phyloP scores from a whole-genome alignment of 2,888 invertebrate species.

The Bombylius major region DNA sequence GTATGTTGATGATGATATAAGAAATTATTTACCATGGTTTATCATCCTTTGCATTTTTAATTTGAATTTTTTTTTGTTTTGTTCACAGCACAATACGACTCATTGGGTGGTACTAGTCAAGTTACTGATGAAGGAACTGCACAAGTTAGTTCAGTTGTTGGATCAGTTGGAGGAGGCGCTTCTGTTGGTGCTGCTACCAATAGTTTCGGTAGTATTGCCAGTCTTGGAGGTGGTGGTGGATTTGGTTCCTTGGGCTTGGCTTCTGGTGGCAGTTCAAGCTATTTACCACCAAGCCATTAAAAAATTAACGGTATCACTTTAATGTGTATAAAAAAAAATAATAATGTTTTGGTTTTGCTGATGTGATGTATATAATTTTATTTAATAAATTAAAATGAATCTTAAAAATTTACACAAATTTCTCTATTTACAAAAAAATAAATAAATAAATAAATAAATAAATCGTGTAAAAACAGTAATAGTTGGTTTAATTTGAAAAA shows the following conservation, averaged over 20 bases:
- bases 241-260: background rate
- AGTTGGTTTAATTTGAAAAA: no score
- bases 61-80: background rate
- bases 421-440: no score
- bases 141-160: slow-evolving; percentile 27
- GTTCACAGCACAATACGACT: slow-evolving; percentile 27
- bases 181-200: slow-evolving; percentile 10
- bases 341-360: no score
- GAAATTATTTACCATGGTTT: no score
- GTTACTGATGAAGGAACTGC: slow-evolving; percentile 26
- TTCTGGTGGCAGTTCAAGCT: background rate
- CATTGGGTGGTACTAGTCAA: slow-evolving; percentile 28
- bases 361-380: no score
- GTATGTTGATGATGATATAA: slow-evolving; percentile 13
- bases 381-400: no score
- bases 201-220: slow-evolving; percentile 11
- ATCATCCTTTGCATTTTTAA: no score
- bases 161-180: slow-evolving; percentile 21
- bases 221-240: slow-evolving; percentile 7
- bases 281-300: background rate
- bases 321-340: no score
- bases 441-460: no score
- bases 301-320: no score
- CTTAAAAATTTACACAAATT: no score
- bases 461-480: no score